Conservation (phyloP, 2,797 vertebrate genomes). For the Liasis olivaceus region DNA sequence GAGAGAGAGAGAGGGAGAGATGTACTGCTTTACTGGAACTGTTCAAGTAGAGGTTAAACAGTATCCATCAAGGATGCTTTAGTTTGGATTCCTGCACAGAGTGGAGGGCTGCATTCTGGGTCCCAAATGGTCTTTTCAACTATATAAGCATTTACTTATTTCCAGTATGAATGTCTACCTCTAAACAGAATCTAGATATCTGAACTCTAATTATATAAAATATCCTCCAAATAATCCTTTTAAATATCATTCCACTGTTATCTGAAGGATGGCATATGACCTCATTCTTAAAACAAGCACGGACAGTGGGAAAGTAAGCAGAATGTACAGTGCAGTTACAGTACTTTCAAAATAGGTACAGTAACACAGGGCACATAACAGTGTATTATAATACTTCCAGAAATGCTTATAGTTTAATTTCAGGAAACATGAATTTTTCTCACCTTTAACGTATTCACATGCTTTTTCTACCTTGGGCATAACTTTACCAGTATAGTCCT, state of each 20-base stretch:
- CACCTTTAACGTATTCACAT: constrained; percentile 80
- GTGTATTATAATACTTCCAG: constrained; percentile 15
- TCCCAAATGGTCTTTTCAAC: background rate
- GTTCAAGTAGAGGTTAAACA: background rate
- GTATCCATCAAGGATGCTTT: background rate
- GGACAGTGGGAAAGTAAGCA: background rate
- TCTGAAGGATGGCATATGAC: background rate
- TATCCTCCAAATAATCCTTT: background rate
- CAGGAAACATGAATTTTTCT: constrained; percentile 61
- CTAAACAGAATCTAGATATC: background rate
- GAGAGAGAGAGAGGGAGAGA: background rate
- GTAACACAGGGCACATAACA: background rate
- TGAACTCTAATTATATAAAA: background rate
- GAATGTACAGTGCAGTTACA: constrained; percentile 7
- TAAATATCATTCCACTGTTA: background rate
- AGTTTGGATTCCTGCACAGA: background rate
- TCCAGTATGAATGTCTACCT: background rate
- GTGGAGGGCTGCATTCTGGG: background rate
- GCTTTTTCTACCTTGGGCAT: constrained; percentile 80
- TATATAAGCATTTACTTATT: background rate
- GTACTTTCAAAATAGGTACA: constrained; percentile 5
- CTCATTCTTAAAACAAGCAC: background rate
- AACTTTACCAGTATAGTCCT: constrained; percentile 80
- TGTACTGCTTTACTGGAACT: background rate
- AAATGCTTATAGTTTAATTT: constrained; percentile 4